These are phyloP conservation scores for Patella caerulea DNA, from an alignment of 2,888 invertebrate genomes.

Conservation along the genomic window DNA sequence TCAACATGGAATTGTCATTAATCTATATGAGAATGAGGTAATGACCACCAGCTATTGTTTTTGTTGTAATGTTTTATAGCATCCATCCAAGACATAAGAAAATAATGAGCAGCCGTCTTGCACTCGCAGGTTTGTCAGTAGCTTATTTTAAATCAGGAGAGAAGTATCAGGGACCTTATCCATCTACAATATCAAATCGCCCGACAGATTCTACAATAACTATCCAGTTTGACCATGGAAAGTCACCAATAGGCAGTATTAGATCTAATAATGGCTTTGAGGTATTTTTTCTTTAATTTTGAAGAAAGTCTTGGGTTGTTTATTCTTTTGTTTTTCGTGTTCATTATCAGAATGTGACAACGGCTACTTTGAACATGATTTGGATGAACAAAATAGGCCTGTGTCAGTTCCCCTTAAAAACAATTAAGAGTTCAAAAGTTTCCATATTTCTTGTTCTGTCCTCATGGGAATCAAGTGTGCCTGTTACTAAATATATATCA, in stretches of 20 bases:
- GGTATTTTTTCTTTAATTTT: neutral
- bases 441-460: no score
- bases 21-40: no score
- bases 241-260: slow-evolving; percentile 18
- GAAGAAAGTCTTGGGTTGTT: neutral
- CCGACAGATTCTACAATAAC: neutral
- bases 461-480: no score
- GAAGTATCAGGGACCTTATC: slow-evolving; percentile 45
- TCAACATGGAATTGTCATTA: no score
- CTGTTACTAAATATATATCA: no score
- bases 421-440: no score
- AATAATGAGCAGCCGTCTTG: slow-evolving; percentile 43
- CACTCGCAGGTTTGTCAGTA: slow-evolving; percentile 36
- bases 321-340: no score
- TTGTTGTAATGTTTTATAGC: slow-evolving; percentile 19
- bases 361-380: neutral
- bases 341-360: neutral
- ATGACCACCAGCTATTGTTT: no score
- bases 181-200: slow-evolving; percentile 18
- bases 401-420: no score
- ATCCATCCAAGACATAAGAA: slow-evolving; percentile 43
- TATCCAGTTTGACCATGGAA: slow-evolving; percentile 27
- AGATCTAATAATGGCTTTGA: slow-evolving; percentile 8
- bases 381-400: no score
- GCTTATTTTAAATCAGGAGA: slow-evolving; percentile 36